A percentile compares a stretch with the other conserved stretches of the same genome.
phyloP scores from a whole-genome alignment of 2,797 vertebrate genomes.

The Sternotherus odoratus region DNA sequence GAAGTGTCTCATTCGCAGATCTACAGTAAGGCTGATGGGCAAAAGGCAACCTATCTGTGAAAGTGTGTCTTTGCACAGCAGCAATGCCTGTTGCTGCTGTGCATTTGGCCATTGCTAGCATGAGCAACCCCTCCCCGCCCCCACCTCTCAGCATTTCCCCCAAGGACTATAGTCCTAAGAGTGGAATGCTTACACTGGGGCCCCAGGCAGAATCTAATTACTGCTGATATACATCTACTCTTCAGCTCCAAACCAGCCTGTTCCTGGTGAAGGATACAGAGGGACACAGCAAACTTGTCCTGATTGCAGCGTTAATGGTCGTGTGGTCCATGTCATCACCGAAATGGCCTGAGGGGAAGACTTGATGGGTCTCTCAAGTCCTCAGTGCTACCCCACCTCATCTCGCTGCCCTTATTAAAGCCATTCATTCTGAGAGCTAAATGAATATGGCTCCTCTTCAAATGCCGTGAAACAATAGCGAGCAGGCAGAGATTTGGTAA shows the following conservation, averaged over 20 bases:
- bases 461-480: slow-evolving; percentile 79
- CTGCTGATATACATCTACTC: slow-evolving; percentile 77
- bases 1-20: not conserved
- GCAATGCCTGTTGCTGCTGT: not conserved
- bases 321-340: slow-evolving; percentile 79
- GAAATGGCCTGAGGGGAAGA: slow-evolving; percentile 80
- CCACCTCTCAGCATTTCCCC: not conserved
- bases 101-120: not conserved
- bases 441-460: slow-evolving; percentile 88
- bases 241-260: slow-evolving; percentile 69
- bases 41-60: too few species aligned
- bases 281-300: slow-evolving; percentile 75
- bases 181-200: slow-evolving; percentile 16
- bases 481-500: slow-evolving; percentile 71
- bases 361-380: slow-evolving; percentile 84
- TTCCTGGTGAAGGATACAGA: slow-evolving; percentile 68
- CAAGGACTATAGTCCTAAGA: slow-evolving; percentile 24
- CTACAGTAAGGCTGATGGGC: not conserved
- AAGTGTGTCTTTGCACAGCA: not conserved
- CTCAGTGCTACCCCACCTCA: slow-evolving; percentile 86
- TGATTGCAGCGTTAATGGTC: slow-evolving; percentile 74
- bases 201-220: slow-evolving; percentile 76
- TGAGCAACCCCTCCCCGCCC: not conserved
- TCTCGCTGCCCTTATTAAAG: slow-evolving; percentile 90
- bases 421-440: slow-evolving; percentile 91